Evolutionary conservation across 2,888 invertebrate genomes (phyloP).

Genomic region (Hirtodrosophila duncani): DNA sequence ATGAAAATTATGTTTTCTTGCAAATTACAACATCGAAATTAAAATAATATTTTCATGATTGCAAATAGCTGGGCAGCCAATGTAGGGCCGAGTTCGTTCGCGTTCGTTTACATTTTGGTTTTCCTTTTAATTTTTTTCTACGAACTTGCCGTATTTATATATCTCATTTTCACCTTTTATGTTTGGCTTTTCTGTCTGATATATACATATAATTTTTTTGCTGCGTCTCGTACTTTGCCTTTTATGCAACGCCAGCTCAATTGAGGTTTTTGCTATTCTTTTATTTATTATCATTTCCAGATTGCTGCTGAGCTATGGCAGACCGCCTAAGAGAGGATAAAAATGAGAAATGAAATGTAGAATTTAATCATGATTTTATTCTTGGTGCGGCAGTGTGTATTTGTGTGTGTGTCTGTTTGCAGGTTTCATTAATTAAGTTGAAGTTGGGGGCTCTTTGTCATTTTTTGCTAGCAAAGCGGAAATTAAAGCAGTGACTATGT

Average conservation of each 20-base stretch:
- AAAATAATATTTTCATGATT: constrained; percentile 70
- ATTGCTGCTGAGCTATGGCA: constrained; percentile 45
- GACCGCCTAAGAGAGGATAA: constrained; percentile 35
- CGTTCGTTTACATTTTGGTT: constrained; percentile 10
- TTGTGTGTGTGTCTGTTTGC: not conserved
- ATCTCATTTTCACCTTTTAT: constrained; percentile 56
- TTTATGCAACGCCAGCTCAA: constrained; percentile 27
- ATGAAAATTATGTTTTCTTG: constrained; percentile 50
- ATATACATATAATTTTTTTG: no score
- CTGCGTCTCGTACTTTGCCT: constrained; percentile 28
- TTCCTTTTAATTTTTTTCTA: constrained; percentile 1
- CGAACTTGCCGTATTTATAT: constrained; percentile 22
- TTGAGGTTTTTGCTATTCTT: constrained; percentile 16
- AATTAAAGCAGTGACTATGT: constrained; percentile 11
- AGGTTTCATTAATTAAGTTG: constrained; percentile 45
- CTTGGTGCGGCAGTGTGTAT: not conserved
- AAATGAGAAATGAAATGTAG: constrained; percentile 17
- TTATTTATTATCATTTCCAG: constrained; percentile 34
- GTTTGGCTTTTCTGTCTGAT: constrained; percentile 30
- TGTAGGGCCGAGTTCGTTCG: constrained; percentile 25
- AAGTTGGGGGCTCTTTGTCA: constrained; percentile 47
- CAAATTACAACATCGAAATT: constrained; percentile 58
- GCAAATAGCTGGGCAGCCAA: constrained; percentile 58
- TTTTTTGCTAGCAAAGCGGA: constrained; percentile 19
- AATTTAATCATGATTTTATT: constrained; percentile 5